These are phyloP conservation scores for Ptilodon capucinus DNA, from an alignment of 2,888 invertebrate genomes.

Conservation along the genomic window DNA sequence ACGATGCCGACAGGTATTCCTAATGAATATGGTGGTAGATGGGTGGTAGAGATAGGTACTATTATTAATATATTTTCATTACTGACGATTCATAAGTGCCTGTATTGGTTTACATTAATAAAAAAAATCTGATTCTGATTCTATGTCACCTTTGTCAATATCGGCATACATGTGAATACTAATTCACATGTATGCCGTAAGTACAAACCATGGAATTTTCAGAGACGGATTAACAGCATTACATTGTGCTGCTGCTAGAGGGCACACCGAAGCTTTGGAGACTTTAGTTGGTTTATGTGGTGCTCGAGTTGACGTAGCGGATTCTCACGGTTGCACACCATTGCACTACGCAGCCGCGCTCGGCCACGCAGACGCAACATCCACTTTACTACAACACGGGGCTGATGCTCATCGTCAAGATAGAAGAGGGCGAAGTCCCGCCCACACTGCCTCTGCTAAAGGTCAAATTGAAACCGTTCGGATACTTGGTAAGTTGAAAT, in stretches of 20 bases:
- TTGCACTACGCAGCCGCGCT: conserved; percentile 98
- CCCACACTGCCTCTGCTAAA: conserved; percentile 97
- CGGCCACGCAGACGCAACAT: conserved; percentile 97
- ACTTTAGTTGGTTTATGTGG: conserved; percentile 93
- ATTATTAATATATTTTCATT: too few species aligned
- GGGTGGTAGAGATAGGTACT: too few species aligned
- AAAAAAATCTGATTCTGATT: too few species aligned
- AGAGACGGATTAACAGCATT: conserved; percentile 97
- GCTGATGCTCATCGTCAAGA: conserved; percentile 97
- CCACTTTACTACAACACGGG: conserved; percentile 92
- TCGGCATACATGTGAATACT: too few species aligned
- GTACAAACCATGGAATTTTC: conserved; percentile 30
- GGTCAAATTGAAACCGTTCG: conserved; percentile 95
- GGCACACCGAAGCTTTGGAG: conserved; percentile 96
- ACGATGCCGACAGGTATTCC: conserved; percentile 88
- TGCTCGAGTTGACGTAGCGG: conserved; percentile 93
- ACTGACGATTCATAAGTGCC: too few species aligned
- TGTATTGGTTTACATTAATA: too few species aligned
- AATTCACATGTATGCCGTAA: too few species aligned
- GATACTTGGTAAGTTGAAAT: conserved; percentile 77
- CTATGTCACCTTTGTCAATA: too few species aligned
- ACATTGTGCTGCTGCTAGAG: conserved; percentile 98
- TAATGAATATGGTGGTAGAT: not conserved
- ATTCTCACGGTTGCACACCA: conserved; percentile 97
- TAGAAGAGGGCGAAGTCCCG: conserved; percentile 94